Evolutionary conservation across 1,140 invertebrate species (phyloP), one percentile per base, ranked within the genome.

Genomic region (Drosophila ambigua): DNA sequence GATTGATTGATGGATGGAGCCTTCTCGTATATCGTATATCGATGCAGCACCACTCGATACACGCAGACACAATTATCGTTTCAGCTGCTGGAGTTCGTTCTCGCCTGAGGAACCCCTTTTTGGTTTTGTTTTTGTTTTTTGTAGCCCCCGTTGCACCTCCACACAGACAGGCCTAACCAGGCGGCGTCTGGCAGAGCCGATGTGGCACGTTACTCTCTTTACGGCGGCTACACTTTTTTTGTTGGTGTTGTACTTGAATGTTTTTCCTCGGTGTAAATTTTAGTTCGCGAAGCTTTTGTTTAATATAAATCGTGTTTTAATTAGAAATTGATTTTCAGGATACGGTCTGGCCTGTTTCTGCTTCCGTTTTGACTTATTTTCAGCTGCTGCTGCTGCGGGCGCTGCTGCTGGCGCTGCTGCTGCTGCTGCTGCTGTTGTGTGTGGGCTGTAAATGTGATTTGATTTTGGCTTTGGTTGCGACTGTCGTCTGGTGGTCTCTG

Each of bases 131-230:
- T 20, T 20, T 20, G 20, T 20, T 20, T 39, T 35, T 57, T 26
- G 45, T 77, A 45, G 80, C 80, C 80, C 57, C 80, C 81, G 81
- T 66, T 84, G 82, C 82, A 87, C 78, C 82, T 85, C 81, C 81
- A 73, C 81, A 85, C 82, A 82, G 78, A 82, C 79, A 78, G 82
- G 82, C 82, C 82, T 88, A 85, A 85, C 82, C 82, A 81, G 64
- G 61, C 73, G 84, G 74, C 61, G 78, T 49, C 69, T 74, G 52
- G 61, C 35, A 39, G 35, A 39, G 13, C 48, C 28, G 61, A 58
- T 60, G 69, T 63, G 49, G 43, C 57, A 68, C 26, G 71, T 54
- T 73, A 49, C 9, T 61, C 9, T 46, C 62, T 67, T 39, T 11
- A 48, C 60, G 41, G 62, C n/a, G n/a, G n/a, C n/a, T n/a, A 39